phyloP scores from a whole-genome alignment of 2,888 invertebrate species.

The Oxyscelio sp. region DNA sequence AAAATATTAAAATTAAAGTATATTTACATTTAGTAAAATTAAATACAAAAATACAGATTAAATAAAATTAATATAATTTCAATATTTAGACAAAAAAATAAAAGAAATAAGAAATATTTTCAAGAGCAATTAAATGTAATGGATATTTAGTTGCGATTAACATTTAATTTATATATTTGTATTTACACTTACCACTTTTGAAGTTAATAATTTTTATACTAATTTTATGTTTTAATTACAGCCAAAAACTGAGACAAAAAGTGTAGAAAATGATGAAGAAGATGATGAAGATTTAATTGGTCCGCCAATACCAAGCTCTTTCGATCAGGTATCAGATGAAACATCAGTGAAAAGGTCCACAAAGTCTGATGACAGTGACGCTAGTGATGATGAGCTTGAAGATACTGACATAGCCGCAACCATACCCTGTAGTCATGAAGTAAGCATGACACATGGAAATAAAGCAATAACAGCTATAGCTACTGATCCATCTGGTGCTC shows the following conservation, averaged over 20 bases:
- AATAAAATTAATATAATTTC: too few relatives aligned
- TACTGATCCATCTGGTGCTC: conserved; percentile 97
- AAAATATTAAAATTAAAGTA: too few relatives aligned
- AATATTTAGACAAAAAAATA: too few relatives aligned
- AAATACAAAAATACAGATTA: too few relatives aligned
- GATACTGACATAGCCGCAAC: conserved; percentile 88
- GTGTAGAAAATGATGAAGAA: neutral
- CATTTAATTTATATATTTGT: too few relatives aligned
- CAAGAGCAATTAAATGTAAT: too few relatives aligned
- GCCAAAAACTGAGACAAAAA: neutral
- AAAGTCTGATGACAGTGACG: conserved; percentile 82
- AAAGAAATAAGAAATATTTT: too few relatives aligned
- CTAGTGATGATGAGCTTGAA: conserved; percentile 73
- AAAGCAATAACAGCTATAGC: conserved; percentile 97
- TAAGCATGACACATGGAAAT: conserved; percentile 95
- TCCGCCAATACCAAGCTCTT: conserved; percentile 80
- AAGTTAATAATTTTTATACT: too few relatives aligned
- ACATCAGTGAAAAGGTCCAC: neutral
- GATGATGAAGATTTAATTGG: conserved; percentile 81
- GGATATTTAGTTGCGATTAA: too few relatives aligned
- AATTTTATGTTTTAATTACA: neutral
- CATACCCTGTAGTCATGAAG: conserved; percentile 94
- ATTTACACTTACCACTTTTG: too few relatives aligned
- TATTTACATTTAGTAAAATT: too few relatives aligned
- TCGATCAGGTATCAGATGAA: conserved; percentile 15